A percentile compares a stretch with the other conserved stretches of the same genome.
phyloP scores from a whole-genome alignment of 1,140 invertebrate species.

The Bursaphelenchus mucronatus region DNA sequence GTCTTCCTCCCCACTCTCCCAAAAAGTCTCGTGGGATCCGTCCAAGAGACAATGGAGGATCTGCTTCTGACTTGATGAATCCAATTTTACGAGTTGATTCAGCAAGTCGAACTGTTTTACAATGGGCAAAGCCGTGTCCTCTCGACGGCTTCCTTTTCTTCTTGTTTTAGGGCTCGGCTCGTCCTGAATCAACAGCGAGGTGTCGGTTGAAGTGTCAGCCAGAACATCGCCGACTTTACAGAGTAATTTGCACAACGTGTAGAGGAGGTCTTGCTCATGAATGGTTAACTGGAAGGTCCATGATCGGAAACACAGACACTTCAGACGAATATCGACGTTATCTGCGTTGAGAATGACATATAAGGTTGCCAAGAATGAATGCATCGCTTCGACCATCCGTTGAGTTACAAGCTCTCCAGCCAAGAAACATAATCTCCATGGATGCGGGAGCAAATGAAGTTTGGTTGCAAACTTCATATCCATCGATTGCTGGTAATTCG shows the following conservation, averaged over 20 bases:
- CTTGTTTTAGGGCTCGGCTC: constrained; percentile 21
- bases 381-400: constrained; percentile 50
- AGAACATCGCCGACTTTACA: constrained; percentile 35
- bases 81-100: constrained; percentile 73
- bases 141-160: constrained; percentile 26
- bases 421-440: constrained; percentile 51
- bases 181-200: constrained; percentile 20
- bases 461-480: constrained; percentile 32
- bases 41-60: constrained; percentile 88
- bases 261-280: constrained; percentile 48
- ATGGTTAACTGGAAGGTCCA: constrained; percentile 59
- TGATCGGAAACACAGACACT: constrained; percentile 53
- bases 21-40: constrained; percentile 93
- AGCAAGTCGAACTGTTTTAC: constrained; percentile 73
- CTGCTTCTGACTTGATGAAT: constrained; percentile 82
- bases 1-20: constrained; percentile 94
- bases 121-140: constrained; percentile 55
- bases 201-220: constrained; percentile 34
- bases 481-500: constrained; percentile 22
- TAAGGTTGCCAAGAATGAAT: constrained; percentile 52
- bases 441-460: constrained; percentile 50
- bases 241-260: constrained; percentile 35
- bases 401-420: constrained; percentile 49
- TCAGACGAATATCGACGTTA: constrained; percentile 44
- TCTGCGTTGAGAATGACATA: constrained; percentile 52